Base-by-base conservation (phyloP, 2,797 vertebrate genomes). In the Cirrhinus mrigala region DNA sequence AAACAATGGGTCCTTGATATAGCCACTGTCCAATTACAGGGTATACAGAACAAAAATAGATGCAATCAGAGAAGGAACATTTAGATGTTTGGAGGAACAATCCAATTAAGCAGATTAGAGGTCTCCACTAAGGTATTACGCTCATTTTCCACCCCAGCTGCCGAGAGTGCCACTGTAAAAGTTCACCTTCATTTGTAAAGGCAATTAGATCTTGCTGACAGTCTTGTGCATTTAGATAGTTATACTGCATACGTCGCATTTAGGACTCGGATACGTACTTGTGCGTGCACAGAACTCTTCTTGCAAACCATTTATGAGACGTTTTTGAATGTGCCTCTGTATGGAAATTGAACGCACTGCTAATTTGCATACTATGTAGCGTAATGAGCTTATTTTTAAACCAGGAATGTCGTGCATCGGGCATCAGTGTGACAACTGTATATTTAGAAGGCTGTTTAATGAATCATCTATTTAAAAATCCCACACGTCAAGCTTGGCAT, bases 81-180 rank as follows among this genome's bases (percentile, higher is more conserved):
- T 64, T 22, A 37, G 27, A 44, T 70, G 48, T 78, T 81, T 58
- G 56, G 24, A 75, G 50, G 70, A 77, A 75, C 70, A 78, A 79
- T 83, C 68, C 44, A 82, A 82, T 74, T 24, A 82, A 73, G 73
- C 15, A 54, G 66, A 86, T 79, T 73, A 86, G 22, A 77, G 74
- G 54, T 71, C 56, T 27, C 60, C 69, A 58, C 62, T 74, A 46
- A 40, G 62, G 56, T 20, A 10, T 52, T 71, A 50, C 0, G 2
- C 71, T 66, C 22, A 54, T 74, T 76, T 76, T 4, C 56, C 71
- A 7, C 2, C 81, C 20, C 58, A 37, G 24, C 22, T 3, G 3
- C 50, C 11, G 18, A 11, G 9, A 27, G 33, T 27, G 69, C 58
- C 27, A n/a, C 15, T 54, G 46, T 68, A 64, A 54, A 83, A 54